phyloP scores from a whole-genome alignment of 2,888 invertebrate species.

The Trachelus troglodyta region DNA sequence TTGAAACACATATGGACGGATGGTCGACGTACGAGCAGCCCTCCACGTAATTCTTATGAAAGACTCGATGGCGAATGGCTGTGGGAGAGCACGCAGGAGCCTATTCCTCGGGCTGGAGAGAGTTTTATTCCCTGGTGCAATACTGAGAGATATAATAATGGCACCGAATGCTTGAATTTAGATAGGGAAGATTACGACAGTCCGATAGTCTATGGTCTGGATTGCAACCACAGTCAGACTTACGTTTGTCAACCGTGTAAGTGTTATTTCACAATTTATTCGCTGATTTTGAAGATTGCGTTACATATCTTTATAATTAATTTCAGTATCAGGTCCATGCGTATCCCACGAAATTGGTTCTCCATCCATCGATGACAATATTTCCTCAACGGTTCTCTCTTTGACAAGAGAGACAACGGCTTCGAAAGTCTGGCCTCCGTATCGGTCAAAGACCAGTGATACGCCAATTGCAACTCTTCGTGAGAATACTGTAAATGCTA shows the following conservation, averaged over 20 bases:
- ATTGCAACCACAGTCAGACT: slow-evolving; percentile 33
- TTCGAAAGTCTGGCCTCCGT: background rate
- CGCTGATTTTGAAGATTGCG: background rate
- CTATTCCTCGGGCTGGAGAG: slow-evolving; percentile 15
- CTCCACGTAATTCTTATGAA: background rate
- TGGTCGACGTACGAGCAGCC: slow-evolving; percentile 14
- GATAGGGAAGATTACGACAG: slow-evolving; percentile 36
- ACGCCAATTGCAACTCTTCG: background rate
- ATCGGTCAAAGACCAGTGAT: background rate
- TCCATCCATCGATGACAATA: background rate
- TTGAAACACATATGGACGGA: slow-evolving; percentile 37
- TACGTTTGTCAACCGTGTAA: slow-evolving; percentile 42
- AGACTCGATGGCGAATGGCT: slow-evolving; percentile 23
- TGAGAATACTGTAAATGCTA: background rate
- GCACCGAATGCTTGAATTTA: slow-evolving; percentile 39
- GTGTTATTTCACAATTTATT: slow-evolving; percentile 6
- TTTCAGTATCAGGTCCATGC: background rate
- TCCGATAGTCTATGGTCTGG: slow-evolving; percentile 40
- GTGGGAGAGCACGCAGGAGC: slow-evolving; percentile 26
- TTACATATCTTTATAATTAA: background rate
- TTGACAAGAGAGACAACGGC: background rate
- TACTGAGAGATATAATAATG: slow-evolving; percentile 16
- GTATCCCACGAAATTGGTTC: background rate
- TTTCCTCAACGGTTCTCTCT: background rate
- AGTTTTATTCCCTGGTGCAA: slow-evolving; percentile 39